phyloP scores from a whole-genome alignment of 2,797 vertebrate genomes.

The Cossypha dichroa region DNA sequence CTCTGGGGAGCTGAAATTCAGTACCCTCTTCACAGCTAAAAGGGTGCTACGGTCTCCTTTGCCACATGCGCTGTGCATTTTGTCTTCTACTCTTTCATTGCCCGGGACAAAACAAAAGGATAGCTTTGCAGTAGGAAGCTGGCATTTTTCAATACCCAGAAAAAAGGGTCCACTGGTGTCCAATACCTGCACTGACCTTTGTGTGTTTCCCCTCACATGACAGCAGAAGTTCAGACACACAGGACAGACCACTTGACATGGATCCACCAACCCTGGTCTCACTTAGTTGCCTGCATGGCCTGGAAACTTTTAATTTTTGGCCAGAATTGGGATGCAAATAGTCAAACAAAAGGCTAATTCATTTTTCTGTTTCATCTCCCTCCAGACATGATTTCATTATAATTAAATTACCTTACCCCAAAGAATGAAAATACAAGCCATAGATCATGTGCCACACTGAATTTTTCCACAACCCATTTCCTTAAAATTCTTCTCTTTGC shows the following conservation, averaged over 20 bases:
- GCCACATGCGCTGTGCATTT: fast-evolving
- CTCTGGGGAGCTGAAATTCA: not conserved
- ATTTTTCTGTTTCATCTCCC: not conserved
- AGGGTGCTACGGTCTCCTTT: fast-evolving
- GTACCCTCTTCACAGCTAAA: not conserved
- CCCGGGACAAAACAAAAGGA: not conserved
- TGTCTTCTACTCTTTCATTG: not conserved
- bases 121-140: not conserved
- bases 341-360: not conserved
- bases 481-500: not conserved
- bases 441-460: not conserved
- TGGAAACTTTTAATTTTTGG: not conserved
- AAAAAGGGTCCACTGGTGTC: not conserved
- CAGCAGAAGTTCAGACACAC: not conserved
- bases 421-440: not conserved
- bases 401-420: constrained; percentile 19
- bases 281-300: not conserved
- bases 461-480: not conserved
- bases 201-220: fast-evolving
- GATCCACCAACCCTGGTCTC: not conserved
- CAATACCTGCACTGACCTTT: fast-evolving
- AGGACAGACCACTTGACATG: not conserved
- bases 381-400: not conserved
- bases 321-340: not conserved
- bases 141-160: not conserved